Conservation (phyloP, 2,113 vertebrate species). For the Penelope pileata region DNA sequence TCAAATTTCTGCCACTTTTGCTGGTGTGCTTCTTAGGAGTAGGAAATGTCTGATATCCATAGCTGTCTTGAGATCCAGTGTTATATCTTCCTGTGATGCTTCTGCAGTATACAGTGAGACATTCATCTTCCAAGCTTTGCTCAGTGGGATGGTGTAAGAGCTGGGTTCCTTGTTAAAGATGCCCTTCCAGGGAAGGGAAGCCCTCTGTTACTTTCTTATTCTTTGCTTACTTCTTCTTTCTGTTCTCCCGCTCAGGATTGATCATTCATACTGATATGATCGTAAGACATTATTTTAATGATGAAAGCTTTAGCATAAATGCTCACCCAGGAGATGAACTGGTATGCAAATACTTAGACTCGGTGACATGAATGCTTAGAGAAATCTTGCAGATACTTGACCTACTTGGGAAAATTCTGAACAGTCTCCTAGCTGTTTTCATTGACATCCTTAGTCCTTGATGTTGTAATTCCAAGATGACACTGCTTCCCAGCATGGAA, state of each 20-base stretch:
- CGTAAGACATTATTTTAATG: not conserved
- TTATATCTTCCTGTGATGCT: not conserved
- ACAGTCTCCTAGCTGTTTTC: not conserved
- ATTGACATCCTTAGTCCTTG: not conserved
- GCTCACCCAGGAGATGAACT: not conserved
- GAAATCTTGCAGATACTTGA: not conserved
- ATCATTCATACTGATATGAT: not conserved
- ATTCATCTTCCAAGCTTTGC: not conserved
- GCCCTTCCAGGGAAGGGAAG: not conserved
- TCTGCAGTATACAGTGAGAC: not conserved
- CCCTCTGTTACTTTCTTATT: not conserved
- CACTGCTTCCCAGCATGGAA: not conserved
- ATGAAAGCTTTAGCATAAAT: not conserved
- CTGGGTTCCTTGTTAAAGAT: not conserved
- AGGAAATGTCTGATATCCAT: not conserved
- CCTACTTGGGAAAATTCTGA: not conserved
- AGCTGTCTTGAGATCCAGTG: not conserved
- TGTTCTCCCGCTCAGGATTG: not conserved
- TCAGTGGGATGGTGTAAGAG: not conserved
- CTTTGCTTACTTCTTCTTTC: not conserved
- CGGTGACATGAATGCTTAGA: not conserved
- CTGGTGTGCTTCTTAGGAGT: not conserved
- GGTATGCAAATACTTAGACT: conserved; percentile 4
- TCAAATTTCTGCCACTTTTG: not conserved
- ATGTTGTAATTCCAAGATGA: not conserved